A percentile compares a stretch with the other conserved stretches of the same genome.
phyloP scores from a whole-genome alignment of 2,113 vertebrate species.

The Cynocephalus volans region DNA sequence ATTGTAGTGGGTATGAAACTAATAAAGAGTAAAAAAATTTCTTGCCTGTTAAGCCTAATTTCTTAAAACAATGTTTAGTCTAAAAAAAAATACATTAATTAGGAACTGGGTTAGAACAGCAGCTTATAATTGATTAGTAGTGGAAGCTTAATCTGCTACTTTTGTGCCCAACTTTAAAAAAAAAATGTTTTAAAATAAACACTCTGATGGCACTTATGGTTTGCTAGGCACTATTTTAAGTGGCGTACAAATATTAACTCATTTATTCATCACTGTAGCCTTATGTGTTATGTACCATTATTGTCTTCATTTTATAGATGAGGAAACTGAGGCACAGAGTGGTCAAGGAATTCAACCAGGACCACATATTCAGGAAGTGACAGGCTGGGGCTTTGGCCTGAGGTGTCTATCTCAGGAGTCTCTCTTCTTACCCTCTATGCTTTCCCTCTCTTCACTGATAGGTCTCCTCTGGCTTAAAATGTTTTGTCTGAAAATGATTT shows the following conservation, averaged over 20 bases:
- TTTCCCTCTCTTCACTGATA: neutral
- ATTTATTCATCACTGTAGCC: neutral
- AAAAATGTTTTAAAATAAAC: neutral
- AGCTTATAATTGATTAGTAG: neutral
- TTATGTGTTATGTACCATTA: too few species aligned
- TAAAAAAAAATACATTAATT: neutral
- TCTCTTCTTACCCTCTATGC: neutral
- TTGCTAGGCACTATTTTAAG: neutral
- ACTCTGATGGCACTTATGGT: neutral
- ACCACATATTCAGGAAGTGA: neutral
- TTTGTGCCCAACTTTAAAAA: neutral
- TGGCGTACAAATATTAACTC: neutral
- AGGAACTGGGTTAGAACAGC: neutral
- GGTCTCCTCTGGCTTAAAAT: neutral
- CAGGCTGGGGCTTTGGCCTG: neutral
- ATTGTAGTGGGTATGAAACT: neutral
- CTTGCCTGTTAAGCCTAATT: neutral
- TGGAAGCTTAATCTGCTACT: neutral
- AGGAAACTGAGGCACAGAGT: neutral
- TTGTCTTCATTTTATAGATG: neutral
- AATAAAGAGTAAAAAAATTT: neutral
- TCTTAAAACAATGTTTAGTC: neutral
- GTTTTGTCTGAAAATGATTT: neutral
- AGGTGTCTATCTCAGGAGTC: fast-evolving
- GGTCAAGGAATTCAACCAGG: neutral